Conservation (phyloP, 1,140 invertebrate genomes). For the Hydropsyche tenuis region DNA sequence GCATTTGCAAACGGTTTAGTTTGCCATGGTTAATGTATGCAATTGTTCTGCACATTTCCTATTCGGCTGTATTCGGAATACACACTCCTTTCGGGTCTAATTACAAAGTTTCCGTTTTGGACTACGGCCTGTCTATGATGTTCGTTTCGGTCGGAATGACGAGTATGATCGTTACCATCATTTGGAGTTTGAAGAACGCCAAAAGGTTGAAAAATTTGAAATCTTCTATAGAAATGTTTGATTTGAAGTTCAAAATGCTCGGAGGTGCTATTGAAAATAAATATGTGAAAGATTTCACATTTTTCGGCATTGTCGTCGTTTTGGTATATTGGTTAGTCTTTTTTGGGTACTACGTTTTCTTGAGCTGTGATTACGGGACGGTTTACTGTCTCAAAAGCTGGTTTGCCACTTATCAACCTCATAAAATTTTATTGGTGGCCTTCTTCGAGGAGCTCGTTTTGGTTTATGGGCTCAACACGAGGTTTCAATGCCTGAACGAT, state of each 20-base stretch:
- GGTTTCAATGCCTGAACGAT: conserved; percentile 26
- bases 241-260: conserved; percentile 29
- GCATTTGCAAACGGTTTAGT: not conserved
- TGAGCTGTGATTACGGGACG: conserved; percentile 5
- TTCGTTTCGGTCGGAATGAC: not conserved
- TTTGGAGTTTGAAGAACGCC: conserved; percentile 28
- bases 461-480: conserved; percentile 5
- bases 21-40: conserved; percentile 10
- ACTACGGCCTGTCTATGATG: conserved; percentile 3
- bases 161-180: conserved; percentile 10
- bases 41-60: not conserved
- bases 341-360: conserved; percentile 26
- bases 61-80: not conserved
- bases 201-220: not conserved
- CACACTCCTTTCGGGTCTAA: not conserved
- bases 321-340: conserved; percentile 6
- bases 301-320: not conserved
- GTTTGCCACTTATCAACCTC: conserved; percentile 28
- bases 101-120: conserved; percentile 8
- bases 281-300: not conserved
- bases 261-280: conserved; percentile 11
- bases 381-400: conserved; percentile 14
- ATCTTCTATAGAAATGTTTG: not conserved
- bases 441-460: conserved; percentile 31
- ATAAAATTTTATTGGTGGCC: conserved; percentile 19